Base-by-base conservation (phyloP, 2,113 vertebrate species). In the Rhabdomys dilectus region DNA sequence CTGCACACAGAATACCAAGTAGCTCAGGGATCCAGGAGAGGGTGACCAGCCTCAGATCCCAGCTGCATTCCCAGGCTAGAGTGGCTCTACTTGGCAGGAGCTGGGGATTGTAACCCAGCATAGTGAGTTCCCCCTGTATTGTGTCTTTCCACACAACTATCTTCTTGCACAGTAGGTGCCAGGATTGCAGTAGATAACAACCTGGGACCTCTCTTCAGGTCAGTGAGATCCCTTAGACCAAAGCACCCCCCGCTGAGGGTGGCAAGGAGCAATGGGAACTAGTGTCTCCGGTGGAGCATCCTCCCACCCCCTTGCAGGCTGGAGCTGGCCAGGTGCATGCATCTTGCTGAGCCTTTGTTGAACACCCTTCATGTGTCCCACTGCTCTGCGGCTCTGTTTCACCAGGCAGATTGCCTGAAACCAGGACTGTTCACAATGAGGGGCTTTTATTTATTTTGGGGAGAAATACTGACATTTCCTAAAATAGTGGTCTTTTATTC, bases 401-500 rank as follows among this genome's bases (percentile, higher is more conserved):
- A 60, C 82, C n/a, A 16, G 93, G 90, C 36, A 87, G 80, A 78
- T 34, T 68, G 91, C 91, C 95, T 82, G 77, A 62, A 91, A 87
- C 80, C 76, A 45, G 93, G 29, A 56, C 91, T 42, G 48, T 81
- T 96, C 80, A 76, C 42, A 76, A 87, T 19, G 48, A 91, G 82
- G 56, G 56, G 34, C 31, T 88, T 87, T 88, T 94, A 70, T 93
- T 87, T 86, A 58, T 90, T 81, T 88, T 84, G n/a, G 89, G 66
- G 51, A 91, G 77, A 97, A 97, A 95, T 66, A 93, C 68, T 51
- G 91, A 91, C 86, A 81, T 96, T 97, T 97, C 93, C 94, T 89
- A 64, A 97, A 96, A 97, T 73, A 96, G 95, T 34, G 87, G 89
- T 84, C 87, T 97, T 93, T 93, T 89, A 95, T 85, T 97, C 88